These are phyloP conservation scores for Harlomillsia oculata DNA, from an alignment of 1,140 invertebrate species.

Conservation along the genomic window DNA sequence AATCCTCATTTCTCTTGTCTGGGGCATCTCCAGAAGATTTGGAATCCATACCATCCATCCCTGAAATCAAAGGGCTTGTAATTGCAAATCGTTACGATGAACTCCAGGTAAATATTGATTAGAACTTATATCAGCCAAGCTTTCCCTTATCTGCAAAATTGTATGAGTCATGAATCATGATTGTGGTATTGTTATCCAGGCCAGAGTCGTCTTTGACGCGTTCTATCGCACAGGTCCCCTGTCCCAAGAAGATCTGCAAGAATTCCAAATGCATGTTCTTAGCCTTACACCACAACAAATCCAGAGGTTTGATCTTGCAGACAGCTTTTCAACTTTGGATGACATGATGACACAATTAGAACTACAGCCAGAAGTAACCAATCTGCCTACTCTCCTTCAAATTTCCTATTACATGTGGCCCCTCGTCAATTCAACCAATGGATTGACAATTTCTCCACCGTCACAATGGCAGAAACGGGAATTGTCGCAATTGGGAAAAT, in stretches of 20 bases:
- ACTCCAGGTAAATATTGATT: conserved; percentile 19
- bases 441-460: conserved; percentile 6
- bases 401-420: conserved; percentile 29
- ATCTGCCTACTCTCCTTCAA: conserved; percentile 22
- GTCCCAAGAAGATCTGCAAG: conserved; percentile 24
- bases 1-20: conserved; percentile 17
- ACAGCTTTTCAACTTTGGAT: conserved; percentile 22
- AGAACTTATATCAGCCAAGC: too few species aligned
- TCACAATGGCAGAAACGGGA: conserved; percentile 17
- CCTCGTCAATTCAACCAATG: conserved; percentile 6
- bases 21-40: conserved; percentile 26
- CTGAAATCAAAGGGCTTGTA: conserved; percentile 23
- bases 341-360: conserved; percentile 24
- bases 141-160: not conserved
- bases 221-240: conserved; percentile 12
- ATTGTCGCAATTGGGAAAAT: conserved; percentile 24
- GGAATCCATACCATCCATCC: conserved; percentile 18
- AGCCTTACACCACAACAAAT: conserved; percentile 10
- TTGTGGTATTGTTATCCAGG: conserved; percentile 3
- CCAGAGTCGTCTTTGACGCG: conserved; percentile 23
- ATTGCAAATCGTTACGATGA: conserved; percentile 24
- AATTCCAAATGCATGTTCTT: conserved; percentile 23
- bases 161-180: not conserved
- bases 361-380: not conserved
- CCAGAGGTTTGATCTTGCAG: conserved; percentile 21